Conservation (phyloP, 35 echinoderm and acorn worm genomes). For the Eucidaris tribuloides region DNA sequence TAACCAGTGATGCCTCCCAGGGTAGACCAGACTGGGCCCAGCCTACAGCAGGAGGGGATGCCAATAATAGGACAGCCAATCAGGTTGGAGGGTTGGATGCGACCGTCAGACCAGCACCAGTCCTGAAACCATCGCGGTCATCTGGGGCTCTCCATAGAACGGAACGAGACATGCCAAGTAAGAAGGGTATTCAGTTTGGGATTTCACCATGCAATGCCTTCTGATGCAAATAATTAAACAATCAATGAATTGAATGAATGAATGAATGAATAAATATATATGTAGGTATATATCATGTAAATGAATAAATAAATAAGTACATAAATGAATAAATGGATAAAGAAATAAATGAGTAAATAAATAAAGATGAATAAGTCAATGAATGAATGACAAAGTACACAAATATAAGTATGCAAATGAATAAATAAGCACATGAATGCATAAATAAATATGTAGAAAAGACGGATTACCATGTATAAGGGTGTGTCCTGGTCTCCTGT, state of each 20-base stretch:
- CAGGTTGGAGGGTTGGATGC: constrained; percentile 42
- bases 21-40: constrained; percentile 76
- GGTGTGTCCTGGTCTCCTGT: too few relatives aligned
- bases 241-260: too few relatives aligned
- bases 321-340: too few relatives aligned
- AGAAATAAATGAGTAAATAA: too few relatives aligned
- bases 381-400: not conserved
- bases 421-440: too few relatives aligned
- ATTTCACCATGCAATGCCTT: not conserved
- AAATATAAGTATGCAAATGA: not conserved
- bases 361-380: not conserved
- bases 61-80: constrained; percentile 11
- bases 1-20: constrained; percentile 1
- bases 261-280: too few relatives aligned
- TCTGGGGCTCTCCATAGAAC: constrained; percentile 52
- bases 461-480: too few relatives aligned
- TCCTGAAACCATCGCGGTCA: constrained; percentile 21
- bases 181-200: not conserved
- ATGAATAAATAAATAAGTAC: not conserved
- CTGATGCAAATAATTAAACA: not conserved
- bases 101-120: constrained; percentile 57
- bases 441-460: too few relatives aligned
- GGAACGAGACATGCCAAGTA: constrained; percentile 64
- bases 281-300: not conserved
- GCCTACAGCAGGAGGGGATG: constrained; percentile 4